A percentile compares a stretch with the other conserved stretches of the same genome.
These are phyloP conservation scores for Mermis nigrescens DNA, from an alignment of 2,888 invertebrate species.

Conservation along the genomic window DNA sequence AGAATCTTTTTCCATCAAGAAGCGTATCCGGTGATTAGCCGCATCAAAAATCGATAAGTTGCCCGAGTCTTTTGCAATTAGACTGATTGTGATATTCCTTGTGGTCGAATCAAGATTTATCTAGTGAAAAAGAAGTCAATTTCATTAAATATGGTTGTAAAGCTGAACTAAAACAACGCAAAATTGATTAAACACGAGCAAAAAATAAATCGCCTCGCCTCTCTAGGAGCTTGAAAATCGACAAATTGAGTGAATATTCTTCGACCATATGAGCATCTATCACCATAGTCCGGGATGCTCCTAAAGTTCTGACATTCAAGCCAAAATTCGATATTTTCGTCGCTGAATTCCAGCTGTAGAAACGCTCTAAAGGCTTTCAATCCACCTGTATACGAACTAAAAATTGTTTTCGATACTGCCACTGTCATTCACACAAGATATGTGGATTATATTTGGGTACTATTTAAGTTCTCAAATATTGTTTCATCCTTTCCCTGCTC, in stretches of 20 bases:
- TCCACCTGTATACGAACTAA: no score
- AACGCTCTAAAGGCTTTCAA: constrained; percentile 40
- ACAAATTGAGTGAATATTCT: constrained; percentile 41
- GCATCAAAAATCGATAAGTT: constrained; percentile 38
- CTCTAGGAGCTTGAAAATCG: constrained; percentile 39
- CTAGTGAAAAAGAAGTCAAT: constrained; percentile 25
- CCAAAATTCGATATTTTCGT: constrained; percentile 44
- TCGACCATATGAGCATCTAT: constrained; percentile 33
- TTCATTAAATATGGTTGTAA: no score
- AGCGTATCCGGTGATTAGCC: constrained; percentile 41
- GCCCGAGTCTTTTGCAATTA: constrained; percentile 34
- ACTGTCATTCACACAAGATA: no score
- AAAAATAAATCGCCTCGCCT: no score
- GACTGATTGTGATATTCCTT: constrained; percentile 31
- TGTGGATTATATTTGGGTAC: no score
- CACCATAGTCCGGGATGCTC: constrained; percentile 1
- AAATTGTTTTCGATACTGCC: no score
- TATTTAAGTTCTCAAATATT: no score
- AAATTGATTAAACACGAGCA: no score
- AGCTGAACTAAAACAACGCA: no score
- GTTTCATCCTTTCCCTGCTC: no score
- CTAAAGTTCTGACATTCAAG: constrained; percentile 41
- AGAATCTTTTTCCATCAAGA: constrained; percentile 41
- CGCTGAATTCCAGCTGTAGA: constrained; percentile 41
- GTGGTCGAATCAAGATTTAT: constrained; percentile 41